Percentiles rank a stretch among this genome's conserved stretches.
These are phyloP conservation scores for Hypanus sabinus DNA, from an alignment of 2,113 vertebrate species.

Conservation along the genomic window DNA sequence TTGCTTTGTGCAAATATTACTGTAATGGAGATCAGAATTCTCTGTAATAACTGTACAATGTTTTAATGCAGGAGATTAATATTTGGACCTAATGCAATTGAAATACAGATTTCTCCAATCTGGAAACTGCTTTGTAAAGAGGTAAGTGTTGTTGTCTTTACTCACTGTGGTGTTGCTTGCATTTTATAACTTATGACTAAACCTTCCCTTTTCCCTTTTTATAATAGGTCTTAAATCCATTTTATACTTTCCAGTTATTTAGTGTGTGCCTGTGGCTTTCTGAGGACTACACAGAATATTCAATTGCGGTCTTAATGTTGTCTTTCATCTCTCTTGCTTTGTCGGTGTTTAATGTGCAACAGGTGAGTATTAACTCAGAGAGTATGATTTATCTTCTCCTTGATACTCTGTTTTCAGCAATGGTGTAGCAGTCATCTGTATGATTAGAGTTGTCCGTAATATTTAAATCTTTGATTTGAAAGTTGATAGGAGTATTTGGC, in stretches of 20 bases:
- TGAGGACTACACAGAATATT: constrained; percentile 65
- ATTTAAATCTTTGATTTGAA: not conserved
- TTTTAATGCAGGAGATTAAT: constrained; percentile 54
- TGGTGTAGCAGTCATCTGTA: too few relatives aligned
- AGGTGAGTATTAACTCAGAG: constrained; percentile 51
- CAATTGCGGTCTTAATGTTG: constrained; percentile 64
- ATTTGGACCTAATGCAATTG: constrained; percentile 63
- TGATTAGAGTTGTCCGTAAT: not conserved
- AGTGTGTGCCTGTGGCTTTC: constrained; percentile 70
- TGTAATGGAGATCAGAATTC: not conserved
- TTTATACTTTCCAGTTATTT: constrained; percentile 70
- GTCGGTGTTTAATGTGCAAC: constrained; percentile 62
- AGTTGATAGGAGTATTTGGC: not conserved
- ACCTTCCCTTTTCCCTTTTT: not conserved
- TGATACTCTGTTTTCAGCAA: not conserved
- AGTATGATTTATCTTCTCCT: not conserved
- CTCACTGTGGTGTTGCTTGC: not conserved
- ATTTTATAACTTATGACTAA: not conserved
- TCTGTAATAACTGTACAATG: not conserved
- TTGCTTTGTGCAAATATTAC: not conserved
- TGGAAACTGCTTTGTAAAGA: constrained; percentile 72
- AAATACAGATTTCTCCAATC: constrained; percentile 60
- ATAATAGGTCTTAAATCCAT: constrained; percentile 66
- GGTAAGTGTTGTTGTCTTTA: constrained; percentile 46
- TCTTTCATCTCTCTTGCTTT: constrained; percentile 61